phyloP scores from a whole-genome alignment of 1,140 invertebrate species.

The Rhopalosiphum padi region DNA sequence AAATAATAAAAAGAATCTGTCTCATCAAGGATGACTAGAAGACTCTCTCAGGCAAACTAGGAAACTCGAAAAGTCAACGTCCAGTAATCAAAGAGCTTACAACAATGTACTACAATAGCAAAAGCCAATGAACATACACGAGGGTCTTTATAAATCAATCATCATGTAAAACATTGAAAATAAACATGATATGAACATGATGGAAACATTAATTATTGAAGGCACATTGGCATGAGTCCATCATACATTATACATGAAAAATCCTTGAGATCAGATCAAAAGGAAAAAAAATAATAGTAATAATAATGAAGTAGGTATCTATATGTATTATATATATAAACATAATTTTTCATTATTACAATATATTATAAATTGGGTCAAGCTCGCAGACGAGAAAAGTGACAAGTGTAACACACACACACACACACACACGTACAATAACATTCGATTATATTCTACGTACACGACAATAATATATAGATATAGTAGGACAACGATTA shows the following conservation, averaged over 20 bases:
- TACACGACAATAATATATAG: not conserved
- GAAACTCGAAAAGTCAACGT: not conserved
- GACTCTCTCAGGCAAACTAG: not conserved
- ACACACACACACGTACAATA: not conserved
- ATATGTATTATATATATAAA: not conserved
- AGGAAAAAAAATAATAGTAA: constrained; percentile 23
- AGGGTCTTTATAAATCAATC: constrained; percentile 22
- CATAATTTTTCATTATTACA: not conserved
- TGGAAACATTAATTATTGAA: constrained; percentile 11
- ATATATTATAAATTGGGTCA: constrained; percentile 18
- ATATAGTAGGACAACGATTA: not conserved
- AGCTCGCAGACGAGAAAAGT: constrained; percentile 20
- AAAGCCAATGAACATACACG: not conserved
- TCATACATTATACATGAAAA: too few species aligned
- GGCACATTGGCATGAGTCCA: constrained; percentile 15
- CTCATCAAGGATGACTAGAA: not conserved
- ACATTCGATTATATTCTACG: not conserved
- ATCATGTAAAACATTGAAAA: constrained; percentile 8
- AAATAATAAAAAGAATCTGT: not conserved
- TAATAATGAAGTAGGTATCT: not conserved
- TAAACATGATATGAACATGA: not conserved
- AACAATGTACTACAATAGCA: not conserved
- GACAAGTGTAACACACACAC: not conserved
- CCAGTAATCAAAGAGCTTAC: not conserved
- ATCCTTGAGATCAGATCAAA: constrained; percentile 29